phyloP scores from a whole-genome alignment of 2,113 vertebrate genomes.

The Spheniscus mendiculus region DNA sequence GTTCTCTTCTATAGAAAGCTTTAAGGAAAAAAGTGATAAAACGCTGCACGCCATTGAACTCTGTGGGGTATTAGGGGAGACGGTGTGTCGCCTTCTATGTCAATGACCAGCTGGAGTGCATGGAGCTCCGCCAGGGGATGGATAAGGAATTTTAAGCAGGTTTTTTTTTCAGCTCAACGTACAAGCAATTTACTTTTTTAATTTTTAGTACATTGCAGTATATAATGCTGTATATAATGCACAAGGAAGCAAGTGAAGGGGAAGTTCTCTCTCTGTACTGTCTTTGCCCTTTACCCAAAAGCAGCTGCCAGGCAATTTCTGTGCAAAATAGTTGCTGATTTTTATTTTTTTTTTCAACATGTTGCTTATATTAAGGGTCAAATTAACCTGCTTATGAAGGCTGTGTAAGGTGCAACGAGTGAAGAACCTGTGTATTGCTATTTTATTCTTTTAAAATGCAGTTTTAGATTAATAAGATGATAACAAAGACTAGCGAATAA shows the following conservation, averaged over 20 bases:
- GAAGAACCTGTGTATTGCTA: neutral
- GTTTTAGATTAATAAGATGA: neutral
- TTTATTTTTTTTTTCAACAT: neutral
- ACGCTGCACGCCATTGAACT: fast-evolving
- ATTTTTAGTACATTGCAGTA: neutral
- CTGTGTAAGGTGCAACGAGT: neutral
- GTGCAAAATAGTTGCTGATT: neutral
- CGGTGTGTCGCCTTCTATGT: too few species aligned
- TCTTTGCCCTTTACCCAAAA: neutral
- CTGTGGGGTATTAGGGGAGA: too few species aligned
- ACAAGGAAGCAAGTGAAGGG: neutral
- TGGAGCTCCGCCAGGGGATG: too few species aligned
- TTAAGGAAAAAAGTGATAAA: neutral
- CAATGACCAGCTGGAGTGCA: too few species aligned
- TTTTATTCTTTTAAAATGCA: too few species aligned
- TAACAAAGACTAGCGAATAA: neutral
- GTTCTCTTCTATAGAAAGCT: neutral
- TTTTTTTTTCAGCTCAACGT: neutral
- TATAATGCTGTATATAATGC: neutral
- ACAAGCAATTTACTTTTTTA: neutral
- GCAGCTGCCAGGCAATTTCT: neutral
- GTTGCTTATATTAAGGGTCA: neutral
- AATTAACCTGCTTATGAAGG: neutral
- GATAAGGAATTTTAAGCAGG: conserved; percentile 24
- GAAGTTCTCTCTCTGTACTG: neutral